phyloP scores from a whole-genome alignment of 2,797 vertebrate species.

The Phrynocephalus forsythii region DNA sequence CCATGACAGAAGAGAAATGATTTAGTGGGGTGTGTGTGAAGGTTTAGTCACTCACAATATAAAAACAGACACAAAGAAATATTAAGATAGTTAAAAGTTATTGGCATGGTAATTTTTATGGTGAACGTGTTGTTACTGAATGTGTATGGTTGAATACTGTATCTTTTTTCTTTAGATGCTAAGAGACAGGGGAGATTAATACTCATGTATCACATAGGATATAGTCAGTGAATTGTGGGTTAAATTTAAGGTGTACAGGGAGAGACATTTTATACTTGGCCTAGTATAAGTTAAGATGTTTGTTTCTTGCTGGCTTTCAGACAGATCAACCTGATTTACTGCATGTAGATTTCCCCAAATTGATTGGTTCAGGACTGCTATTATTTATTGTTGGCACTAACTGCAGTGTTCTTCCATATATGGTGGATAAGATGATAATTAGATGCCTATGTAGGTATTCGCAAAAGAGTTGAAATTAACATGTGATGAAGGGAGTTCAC shows the following conservation, averaged over 20 bases:
- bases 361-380: background rate
- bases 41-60: background rate
- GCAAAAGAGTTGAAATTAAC: too few relatives aligned
- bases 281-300: background rate
- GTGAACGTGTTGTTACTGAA: background rate
- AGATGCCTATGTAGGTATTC: too few relatives aligned
- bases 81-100: background rate
- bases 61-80: background rate
- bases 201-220: background rate
- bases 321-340: background rate
- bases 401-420: background rate
- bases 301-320: too few relatives aligned
- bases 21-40: background rate
- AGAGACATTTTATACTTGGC: background rate
- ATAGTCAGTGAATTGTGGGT: background rate
- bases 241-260: background rate
- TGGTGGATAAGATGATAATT: background rate
- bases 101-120: background rate
- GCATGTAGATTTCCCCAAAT: background rate
- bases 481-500: too few relatives aligned
- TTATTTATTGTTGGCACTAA: background rate
- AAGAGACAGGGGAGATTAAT: background rate
- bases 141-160: background rate
- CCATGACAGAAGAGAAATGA: constrained; percentile 32
- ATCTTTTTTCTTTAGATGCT: background rate